Conservation (phyloP, 2,797 vertebrate species). For the Alauda arvensis region DNA sequence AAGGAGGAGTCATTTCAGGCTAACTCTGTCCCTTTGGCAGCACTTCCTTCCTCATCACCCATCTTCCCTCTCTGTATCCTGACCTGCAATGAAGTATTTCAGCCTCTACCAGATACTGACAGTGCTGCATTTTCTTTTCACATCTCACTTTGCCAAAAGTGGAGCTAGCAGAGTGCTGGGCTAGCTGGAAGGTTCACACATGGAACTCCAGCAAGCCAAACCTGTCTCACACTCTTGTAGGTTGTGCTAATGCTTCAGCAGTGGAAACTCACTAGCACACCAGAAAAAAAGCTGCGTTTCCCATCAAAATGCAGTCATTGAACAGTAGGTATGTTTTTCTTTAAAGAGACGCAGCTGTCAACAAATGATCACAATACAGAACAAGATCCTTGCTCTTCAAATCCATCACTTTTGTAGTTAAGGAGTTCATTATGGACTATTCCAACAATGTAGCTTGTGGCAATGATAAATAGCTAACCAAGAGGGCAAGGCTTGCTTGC, state of each 20-base stretch:
- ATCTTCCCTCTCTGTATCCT: conserved; percentile 3
- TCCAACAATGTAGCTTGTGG: not conserved
- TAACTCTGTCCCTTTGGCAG: conserved; percentile 33
- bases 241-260: not conserved
- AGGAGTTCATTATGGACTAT: not conserved
- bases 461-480: not conserved
- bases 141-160: not conserved
- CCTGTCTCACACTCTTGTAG: not conserved
- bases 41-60: conserved; percentile 8
- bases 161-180: not conserved
- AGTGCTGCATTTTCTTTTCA: conserved; percentile 2
- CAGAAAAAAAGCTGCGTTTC: not conserved
- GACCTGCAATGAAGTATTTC: conserved; percentile 20
- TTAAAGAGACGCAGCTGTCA: not conserved
- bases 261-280: not conserved
- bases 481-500: not conserved
- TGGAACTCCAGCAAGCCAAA: not conserved
- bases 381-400: not conserved
- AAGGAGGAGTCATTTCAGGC: conserved; percentile 64
- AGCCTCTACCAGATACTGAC: conserved; percentile 28
- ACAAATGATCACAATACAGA: not conserved
- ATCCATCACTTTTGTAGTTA: not conserved
- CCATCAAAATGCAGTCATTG: not conserved
- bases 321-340: not conserved
- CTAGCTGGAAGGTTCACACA: not conserved